Conservation (phyloP, 2,113 vertebrate genomes). For the Trichechus manatus region DNA sequence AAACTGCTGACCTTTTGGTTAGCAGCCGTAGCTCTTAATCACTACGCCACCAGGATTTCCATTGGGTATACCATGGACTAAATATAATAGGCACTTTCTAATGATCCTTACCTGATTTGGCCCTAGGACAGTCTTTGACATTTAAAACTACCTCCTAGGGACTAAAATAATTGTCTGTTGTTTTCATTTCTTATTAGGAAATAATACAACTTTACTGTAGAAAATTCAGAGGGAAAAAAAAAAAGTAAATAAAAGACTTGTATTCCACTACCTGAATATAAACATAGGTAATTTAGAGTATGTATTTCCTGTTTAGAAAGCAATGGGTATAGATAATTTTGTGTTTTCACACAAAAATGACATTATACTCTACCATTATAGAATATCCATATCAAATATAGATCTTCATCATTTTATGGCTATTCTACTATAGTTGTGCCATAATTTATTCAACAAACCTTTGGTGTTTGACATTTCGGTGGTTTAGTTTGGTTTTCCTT, state of each 20-base stretch:
- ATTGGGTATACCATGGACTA: too few species aligned
- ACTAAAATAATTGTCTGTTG: neutral
- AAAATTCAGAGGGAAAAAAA: neutral
- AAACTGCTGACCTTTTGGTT: too few species aligned
- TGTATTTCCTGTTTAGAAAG: neutral
- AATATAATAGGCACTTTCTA: neutral
- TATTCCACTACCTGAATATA: neutral
- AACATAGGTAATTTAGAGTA: neutral
- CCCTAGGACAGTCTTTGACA: neutral
- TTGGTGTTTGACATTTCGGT: neutral
- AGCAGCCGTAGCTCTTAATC: too few species aligned
- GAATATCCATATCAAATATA: neutral
- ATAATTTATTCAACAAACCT: conserved; percentile 8
- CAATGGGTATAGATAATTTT: neutral
- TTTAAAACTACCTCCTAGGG: neutral
- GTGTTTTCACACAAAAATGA: neutral
- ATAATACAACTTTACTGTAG: neutral
- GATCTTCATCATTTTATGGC: neutral
- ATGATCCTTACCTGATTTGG: neutral
- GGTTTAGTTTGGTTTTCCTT: neutral
- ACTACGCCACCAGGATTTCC: too few species aligned
- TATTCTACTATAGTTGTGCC: neutral
- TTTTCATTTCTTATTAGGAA: conserved; percentile 18
- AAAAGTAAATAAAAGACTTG: neutral
- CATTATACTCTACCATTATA: neutral